These are phyloP conservation scores for Dromius quadrimaculatus DNA, from an alignment of 2,888 invertebrate genomes.

Conservation along the genomic window DNA sequence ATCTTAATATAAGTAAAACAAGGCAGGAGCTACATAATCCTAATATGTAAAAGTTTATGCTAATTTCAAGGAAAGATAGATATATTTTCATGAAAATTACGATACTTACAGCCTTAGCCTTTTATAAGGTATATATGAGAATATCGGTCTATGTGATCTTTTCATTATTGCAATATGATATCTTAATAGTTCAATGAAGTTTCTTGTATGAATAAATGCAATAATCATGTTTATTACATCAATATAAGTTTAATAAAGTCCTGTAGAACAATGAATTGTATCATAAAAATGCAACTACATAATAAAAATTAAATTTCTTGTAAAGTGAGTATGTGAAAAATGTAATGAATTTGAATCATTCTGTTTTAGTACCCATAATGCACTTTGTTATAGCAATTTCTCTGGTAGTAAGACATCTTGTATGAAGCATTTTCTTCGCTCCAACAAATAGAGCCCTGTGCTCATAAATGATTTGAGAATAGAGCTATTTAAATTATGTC, in stretches of 20 bases:
- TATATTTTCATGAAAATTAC: too few species aligned
- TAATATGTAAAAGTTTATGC: too few species aligned
- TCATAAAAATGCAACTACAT: not conserved
- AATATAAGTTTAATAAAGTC: not conserved
- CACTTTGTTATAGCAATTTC: not conserved
- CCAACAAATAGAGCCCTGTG: not conserved
- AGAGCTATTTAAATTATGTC: conserved; percentile 31
- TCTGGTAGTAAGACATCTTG: not conserved
- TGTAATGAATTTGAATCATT: not conserved
- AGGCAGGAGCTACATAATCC: too few species aligned
- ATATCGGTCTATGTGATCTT: too few species aligned
- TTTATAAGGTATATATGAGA: too few species aligned
- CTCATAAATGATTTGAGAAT: conserved; percentile 22
- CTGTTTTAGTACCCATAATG: not conserved
- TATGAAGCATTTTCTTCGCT: not conserved
- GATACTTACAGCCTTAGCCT: too few species aligned
- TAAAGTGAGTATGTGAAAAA: not conserved
- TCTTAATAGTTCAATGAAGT: too few species aligned
- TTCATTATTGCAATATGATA: too few species aligned
- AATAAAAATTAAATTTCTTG: not conserved
- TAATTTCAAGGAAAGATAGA: too few species aligned
- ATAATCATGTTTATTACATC: too few species aligned
- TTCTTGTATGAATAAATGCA: too few species aligned
- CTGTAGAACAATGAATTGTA: not conserved
- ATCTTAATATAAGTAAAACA: too few species aligned